phyloP scores from a whole-genome alignment of 1,140 invertebrate species.

The Probaryconus sp. region DNA sequence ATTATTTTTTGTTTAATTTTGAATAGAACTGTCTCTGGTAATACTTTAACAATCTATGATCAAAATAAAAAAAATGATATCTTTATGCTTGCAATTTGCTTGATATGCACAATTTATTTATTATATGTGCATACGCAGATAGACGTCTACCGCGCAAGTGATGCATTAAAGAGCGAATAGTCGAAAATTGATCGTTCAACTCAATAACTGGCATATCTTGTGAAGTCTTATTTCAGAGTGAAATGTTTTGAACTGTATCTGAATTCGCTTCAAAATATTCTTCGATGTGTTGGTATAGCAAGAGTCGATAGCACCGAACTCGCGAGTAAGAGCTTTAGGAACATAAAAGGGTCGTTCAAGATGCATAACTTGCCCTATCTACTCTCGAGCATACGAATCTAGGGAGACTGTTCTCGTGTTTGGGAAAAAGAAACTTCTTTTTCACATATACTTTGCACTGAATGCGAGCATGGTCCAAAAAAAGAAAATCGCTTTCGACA shows the following conservation, averaged over 20 bases:
- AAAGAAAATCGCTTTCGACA: conserved; percentile 43
- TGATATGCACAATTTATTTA: too few relatives aligned
- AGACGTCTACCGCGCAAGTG: neutral
- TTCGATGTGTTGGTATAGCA: conserved; percentile 43
- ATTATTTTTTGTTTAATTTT: too few relatives aligned
- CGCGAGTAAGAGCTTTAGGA: conserved; percentile 58
- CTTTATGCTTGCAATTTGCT: too few relatives aligned
- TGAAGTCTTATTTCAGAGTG: conserved; percentile 41
- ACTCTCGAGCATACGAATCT: conserved; percentile 54
- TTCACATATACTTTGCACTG: conserved; percentile 36
- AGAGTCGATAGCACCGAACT: conserved; percentile 55
- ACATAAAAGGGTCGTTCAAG: conserved; percentile 61
- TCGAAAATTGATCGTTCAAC: conserved; percentile 34
- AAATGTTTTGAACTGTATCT: conserved; percentile 58
- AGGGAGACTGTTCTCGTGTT: conserved; percentile 54
- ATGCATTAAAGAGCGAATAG: conserved; percentile 26
- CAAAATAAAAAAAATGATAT: too few relatives aligned
- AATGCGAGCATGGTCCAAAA: conserved; percentile 35
- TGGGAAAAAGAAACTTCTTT: conserved; percentile 44
- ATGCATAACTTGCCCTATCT: conserved; percentile 61
- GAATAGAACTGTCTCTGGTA: too few relatives aligned
- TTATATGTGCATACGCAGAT: neutral
- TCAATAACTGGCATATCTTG: conserved; percentile 40
- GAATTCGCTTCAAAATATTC: conserved; percentile 61
- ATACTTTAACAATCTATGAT: too few relatives aligned